Evolutionary conservation across 2,888 invertebrate species (phyloP).

Genomic region (Abrostola tripartita): DNA sequence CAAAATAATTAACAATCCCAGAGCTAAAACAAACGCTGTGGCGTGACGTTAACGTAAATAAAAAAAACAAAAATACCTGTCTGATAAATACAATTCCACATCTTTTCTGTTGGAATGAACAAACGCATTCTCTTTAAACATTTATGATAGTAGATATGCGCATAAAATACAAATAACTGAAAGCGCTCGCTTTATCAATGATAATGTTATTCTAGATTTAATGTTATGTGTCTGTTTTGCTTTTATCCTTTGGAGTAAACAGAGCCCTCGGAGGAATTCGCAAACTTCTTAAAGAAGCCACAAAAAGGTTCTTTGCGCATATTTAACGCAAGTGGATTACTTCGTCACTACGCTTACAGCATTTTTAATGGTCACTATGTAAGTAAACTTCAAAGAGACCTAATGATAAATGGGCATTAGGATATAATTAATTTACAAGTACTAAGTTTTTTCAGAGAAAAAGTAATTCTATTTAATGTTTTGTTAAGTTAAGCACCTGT

Average conservation of each 20-base stretch:
- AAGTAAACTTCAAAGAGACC: neutral
- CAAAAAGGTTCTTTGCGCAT: slow-evolving; percentile 9
- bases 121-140: slow-evolving; percentile 47
- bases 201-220: slow-evolving; percentile 54
- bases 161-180: slow-evolving; percentile 56
- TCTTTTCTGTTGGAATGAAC: slow-evolving; percentile 27
- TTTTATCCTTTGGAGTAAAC: slow-evolving; percentile 39
- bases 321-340: neutral
- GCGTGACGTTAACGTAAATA: neutral
- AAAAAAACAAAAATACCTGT: slow-evolving; percentile 4
- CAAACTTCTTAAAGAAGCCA: slow-evolving; percentile 19
- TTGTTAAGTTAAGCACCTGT: too few relatives aligned
- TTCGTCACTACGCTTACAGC: neutral
- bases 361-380: neutral
- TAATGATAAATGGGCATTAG: too few relatives aligned
- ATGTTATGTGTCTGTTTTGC: slow-evolving; percentile 48
- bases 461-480: too few relatives aligned
- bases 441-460: too few relatives aligned
- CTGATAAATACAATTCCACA: slow-evolving; percentile 37
- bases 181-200: slow-evolving; percentile 48
- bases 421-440: too few relatives aligned
- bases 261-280: slow-evolving; percentile 26
- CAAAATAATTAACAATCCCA: too few relatives aligned
- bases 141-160: slow-evolving; percentile 53
- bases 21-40: too few relatives aligned